Percentiles rank a stretch among this genome's conserved stretches.
Evolutionary conservation across 2,113 vertebrate species (phyloP).

Genomic region (Progne subis): DNA sequence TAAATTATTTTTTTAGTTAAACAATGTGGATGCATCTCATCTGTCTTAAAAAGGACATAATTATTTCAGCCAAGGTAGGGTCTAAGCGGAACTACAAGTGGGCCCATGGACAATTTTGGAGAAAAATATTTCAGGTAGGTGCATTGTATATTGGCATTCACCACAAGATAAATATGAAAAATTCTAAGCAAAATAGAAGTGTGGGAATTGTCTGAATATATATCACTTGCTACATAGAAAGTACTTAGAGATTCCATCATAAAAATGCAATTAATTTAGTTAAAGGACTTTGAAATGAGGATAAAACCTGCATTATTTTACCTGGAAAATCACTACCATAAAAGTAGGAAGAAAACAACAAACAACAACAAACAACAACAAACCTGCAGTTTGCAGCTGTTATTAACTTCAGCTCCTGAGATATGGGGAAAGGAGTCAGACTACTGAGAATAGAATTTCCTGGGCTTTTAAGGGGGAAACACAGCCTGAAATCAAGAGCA

Average conservation of each 20-base stretch:
- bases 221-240: neutral
- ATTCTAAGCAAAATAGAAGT: neutral
- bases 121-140: neutral
- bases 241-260: neutral
- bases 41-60: neutral
- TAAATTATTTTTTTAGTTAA: neutral
- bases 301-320: neutral
- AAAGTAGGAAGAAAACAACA: neutral
- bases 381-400: neutral
- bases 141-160: neutral
- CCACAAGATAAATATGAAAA: neutral
- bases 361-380: too few species aligned
- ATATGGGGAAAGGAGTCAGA: neutral
- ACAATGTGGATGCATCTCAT: accelerated
- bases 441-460: neutral
- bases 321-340: neutral
- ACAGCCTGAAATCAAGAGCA: neutral
- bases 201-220: neutral
- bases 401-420: neutral
- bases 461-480: neutral
- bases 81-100: neutral
- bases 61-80: neutral
- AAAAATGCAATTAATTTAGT: neutral
- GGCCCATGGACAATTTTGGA: neutral
- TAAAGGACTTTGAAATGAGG: neutral